Conservation (phyloP, 2,113 vertebrate genomes). For the Poeciliopsis occidentalis region DNA sequence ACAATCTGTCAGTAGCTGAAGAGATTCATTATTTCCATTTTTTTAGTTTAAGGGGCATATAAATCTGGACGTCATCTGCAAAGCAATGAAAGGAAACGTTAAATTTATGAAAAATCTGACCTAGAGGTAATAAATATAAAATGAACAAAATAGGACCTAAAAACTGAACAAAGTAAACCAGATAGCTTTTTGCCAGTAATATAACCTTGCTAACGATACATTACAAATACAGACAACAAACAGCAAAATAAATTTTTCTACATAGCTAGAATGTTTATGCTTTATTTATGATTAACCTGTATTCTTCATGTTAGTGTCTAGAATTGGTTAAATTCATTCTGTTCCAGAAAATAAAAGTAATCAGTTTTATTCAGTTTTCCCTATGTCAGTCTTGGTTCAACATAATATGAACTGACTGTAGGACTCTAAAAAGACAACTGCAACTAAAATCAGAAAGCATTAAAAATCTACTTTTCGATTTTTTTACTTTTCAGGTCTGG, state of each 20-base stretch:
- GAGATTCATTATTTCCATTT: no score
- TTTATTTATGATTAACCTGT: no score
- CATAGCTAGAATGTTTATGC: neutral
- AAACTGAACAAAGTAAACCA: neutral
- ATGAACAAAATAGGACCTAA: no score
- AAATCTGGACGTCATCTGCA: no score
- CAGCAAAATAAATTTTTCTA: neutral
- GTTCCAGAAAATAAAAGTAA: slow-evolving; percentile 5
- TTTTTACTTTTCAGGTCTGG: slow-evolving; percentile 74
- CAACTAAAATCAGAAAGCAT: neutral
- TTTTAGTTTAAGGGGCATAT: no score
- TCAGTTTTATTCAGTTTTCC: no score
- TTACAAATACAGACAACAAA: neutral
- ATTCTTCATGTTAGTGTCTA: no score
- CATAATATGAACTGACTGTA: neutral
- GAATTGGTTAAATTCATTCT: neutral
- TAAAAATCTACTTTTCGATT: slow-evolving; percentile 5
- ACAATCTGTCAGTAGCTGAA: no score
- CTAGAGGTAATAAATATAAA: no score
- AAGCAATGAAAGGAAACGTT: no score
- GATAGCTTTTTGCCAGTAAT: neutral
- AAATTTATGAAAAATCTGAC: no score
- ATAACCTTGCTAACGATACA: neutral
- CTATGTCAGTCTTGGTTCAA: neutral
- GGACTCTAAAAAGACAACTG: neutral